Evolutionary conservation across 1,140 invertebrate species (phyloP).

Genomic region (Pemphigus obesinymphae): DNA sequence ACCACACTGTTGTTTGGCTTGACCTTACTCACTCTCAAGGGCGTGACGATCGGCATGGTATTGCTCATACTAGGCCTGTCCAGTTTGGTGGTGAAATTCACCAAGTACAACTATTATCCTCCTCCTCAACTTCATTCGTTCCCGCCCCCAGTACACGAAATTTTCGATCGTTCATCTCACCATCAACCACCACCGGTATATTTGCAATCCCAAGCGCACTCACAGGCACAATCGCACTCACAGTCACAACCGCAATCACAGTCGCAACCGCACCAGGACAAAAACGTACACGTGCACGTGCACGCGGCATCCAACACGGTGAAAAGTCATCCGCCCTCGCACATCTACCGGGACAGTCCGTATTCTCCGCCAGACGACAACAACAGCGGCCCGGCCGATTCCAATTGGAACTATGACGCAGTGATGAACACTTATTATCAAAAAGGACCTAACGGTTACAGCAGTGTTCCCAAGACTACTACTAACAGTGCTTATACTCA

Average conservation of each 20-base stretch:
- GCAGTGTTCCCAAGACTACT: too few species aligned
- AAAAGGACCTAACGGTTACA: too few species aligned
- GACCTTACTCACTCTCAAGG: slow-evolving; percentile 54
- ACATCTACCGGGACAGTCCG: too few species aligned
- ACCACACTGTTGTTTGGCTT: slow-evolving; percentile 54
- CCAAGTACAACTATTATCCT: not conserved
- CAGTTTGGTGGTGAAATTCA: not conserved
- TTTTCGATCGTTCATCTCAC: not conserved
- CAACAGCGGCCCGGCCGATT: not conserved
- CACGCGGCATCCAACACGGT: not conserved
- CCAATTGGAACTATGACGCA: not conserved
- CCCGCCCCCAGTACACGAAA: not conserved
- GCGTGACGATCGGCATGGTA: slow-evolving; percentile 53
- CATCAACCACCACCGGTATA: too few species aligned
- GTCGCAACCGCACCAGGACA: not conserved
- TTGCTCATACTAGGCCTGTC: slow-evolving; percentile 39
- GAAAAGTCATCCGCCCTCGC: too few species aligned
- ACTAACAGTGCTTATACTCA: too few species aligned
- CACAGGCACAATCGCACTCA: too few species aligned
- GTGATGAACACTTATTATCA: too few species aligned
- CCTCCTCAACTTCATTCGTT: not conserved
- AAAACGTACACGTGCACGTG: not conserved
- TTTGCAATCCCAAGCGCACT: too few species aligned
- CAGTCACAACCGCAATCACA: too few species aligned
- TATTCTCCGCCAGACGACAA: too few species aligned